These are phyloP conservation scores for Tor tambroides DNA, from an alignment of 2,113 vertebrate species.

Conservation along the genomic window DNA sequence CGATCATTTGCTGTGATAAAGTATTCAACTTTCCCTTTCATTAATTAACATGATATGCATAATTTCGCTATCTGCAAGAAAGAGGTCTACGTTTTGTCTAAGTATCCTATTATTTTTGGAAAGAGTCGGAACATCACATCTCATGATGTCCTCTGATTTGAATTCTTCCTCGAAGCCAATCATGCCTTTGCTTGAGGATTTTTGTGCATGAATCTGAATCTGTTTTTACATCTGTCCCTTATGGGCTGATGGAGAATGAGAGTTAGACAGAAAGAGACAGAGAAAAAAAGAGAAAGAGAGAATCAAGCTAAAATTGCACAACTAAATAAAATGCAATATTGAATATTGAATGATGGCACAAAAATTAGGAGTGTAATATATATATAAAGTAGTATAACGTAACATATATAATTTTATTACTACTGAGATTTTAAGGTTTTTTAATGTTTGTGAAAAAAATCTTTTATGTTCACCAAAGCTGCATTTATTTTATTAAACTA, in stretches of 20 bases:
- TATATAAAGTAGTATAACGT: neutral
- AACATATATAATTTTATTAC: neutral
- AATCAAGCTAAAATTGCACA: neutral
- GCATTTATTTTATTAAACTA: neutral
- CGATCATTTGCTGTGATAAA: neutral
- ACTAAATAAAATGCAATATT: neutral
- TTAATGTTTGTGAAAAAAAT: neutral
- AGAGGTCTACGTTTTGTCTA: neutral
- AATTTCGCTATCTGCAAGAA: neutral
- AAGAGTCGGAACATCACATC: neutral
- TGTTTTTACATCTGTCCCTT: constrained; percentile 25
- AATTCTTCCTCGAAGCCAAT: neutral
- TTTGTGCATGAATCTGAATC: neutral
- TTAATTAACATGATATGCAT: neutral
- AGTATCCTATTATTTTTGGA: neutral
- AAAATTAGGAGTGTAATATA: neutral
- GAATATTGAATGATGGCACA: neutral
- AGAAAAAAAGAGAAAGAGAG: neutral
- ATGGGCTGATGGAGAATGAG: neutral
- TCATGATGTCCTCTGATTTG: neutral
- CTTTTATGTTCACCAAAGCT: neutral
- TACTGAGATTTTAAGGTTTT: neutral
- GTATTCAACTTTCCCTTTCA: neutral
- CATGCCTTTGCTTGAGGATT: neutral
- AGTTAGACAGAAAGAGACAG: neutral